Evolutionary conservation across 2,113 vertebrate genomes (phyloP).

Genomic region (Anguilla rostrata): DNA sequence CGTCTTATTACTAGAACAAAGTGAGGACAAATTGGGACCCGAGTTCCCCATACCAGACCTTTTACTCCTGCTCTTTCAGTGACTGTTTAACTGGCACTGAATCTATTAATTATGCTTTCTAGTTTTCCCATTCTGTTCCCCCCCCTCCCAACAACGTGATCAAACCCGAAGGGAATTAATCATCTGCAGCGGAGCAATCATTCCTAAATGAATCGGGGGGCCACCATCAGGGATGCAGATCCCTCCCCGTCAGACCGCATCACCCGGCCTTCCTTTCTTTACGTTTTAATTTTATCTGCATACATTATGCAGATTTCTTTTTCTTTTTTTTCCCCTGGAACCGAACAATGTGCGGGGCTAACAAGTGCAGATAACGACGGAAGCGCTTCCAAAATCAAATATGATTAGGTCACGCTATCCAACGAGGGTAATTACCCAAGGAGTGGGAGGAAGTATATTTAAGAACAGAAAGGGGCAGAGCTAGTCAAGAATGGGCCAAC

Average conservation of each 20-base stretch:
- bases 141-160: conserved; percentile 49
- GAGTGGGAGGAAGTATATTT: conserved; percentile 52
- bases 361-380: conserved; percentile 66
- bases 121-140: conserved; percentile 39
- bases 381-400: conserved; percentile 67
- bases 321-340: conserved; percentile 33
- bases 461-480: conserved; percentile 43
- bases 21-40: conserved; percentile 72
- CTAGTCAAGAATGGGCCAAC: conserved; percentile 50
- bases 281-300: conserved; percentile 54
- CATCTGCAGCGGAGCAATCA: conserved; percentile 54
- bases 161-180: conserved; percentile 61
- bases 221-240: conserved; percentile 51
- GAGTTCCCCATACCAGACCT: conserved; percentile 49
- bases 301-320: conserved; percentile 48
- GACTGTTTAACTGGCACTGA: conserved; percentile 53
- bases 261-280: conserved; percentile 37
- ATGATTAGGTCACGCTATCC: conserved; percentile 68
- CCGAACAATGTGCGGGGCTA: conserved; percentile 55
- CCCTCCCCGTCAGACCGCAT: conserved; percentile 41
- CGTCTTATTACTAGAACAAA: conserved; percentile 76
- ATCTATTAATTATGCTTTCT: conserved; percentile 62
- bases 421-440: conserved; percentile 67
- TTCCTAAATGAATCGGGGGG: conserved; percentile 57
- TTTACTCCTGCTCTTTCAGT: conserved; percentile 50